Percentiles rank a stretch among this genome's conserved stretches.
phyloP scores from a whole-genome alignment of 2,888 invertebrate species.

The Brenthis hecate region DNA sequence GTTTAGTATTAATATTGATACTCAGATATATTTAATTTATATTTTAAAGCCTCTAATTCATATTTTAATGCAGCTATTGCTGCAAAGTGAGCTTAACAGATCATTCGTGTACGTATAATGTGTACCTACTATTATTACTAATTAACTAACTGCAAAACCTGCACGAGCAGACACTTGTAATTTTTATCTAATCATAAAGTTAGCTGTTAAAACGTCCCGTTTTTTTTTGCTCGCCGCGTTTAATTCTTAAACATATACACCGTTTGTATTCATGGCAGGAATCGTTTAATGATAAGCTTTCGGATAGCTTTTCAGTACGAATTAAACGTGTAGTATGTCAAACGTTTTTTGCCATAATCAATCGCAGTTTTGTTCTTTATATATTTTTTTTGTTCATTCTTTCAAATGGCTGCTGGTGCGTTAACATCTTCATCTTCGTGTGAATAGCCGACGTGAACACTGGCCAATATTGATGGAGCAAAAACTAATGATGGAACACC shows the following conservation, averaged over 20 bases:
- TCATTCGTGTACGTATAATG: neutral
- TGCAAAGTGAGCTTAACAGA: neutral
- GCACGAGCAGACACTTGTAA: constrained; percentile 40
- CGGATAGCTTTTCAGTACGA: constrained; percentile 65
- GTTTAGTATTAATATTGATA: too few species aligned
- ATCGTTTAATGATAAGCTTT: constrained; percentile 72
- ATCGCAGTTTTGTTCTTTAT: constrained; percentile 53
- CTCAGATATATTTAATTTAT: too few species aligned
- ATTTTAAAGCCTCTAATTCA: neutral
- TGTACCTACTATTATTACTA: constrained; percentile 1
- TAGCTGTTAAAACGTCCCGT: constrained; percentile 47
- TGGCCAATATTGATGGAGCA: constrained; percentile 48
- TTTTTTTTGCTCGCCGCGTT: constrained; percentile 52
- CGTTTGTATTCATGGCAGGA: constrained; percentile 47
- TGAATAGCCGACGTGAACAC: constrained; percentile 42
- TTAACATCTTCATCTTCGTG: constrained; percentile 47
- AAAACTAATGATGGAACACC: constrained; percentile 29
- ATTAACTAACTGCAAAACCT: constrained; percentile 31
- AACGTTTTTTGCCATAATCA: constrained; percentile 55
- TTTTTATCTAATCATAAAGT: constrained; percentile 54
- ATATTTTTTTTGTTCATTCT: constrained; percentile 47
- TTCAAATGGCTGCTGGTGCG: constrained; percentile 44
- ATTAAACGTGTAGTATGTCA: constrained; percentile 64
- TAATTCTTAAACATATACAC: constrained; percentile 51
- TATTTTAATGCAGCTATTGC: constrained; percentile 1